phyloP scores from a whole-genome alignment of 2,797 vertebrate genomes.

The Dendrocincla tyrannina region DNA sequence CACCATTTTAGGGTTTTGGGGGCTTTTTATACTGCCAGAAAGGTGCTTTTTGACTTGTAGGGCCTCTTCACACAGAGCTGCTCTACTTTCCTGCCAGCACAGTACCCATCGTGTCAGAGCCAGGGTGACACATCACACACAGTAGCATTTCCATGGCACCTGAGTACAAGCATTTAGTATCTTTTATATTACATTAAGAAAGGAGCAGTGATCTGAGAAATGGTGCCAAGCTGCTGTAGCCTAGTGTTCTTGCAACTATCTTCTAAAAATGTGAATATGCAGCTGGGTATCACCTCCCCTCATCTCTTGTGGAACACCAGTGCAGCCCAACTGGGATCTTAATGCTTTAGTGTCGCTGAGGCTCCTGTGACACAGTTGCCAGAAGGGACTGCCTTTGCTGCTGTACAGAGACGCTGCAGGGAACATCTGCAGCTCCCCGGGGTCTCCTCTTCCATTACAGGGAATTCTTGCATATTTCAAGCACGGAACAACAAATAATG shows the following conservation, averaged over 20 bases:
- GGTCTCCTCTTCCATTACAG: neutral
- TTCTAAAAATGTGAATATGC: neutral
- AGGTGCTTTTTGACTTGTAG: neutral
- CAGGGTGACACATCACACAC: neutral
- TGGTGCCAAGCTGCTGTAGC: neutral
- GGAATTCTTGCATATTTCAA: neutral
- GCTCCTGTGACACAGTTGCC: neutral
- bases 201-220: neutral
- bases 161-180: neutral
- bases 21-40: neutral
- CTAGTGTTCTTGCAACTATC: neutral
- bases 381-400: neutral
- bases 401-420: neutral
- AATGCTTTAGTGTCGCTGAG: fast-evolving
- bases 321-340: neutral
- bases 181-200: neutral
- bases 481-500: neutral
- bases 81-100: neutral
- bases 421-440: neutral
- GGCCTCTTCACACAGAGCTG: neutral
- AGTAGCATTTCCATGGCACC: neutral
- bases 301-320: neutral
- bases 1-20: neutral
- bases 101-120: neutral
- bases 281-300: neutral